phyloP scores from a whole-genome alignment of 1,140 invertebrate genomes.

The Heliconius hewitsoni region DNA sequence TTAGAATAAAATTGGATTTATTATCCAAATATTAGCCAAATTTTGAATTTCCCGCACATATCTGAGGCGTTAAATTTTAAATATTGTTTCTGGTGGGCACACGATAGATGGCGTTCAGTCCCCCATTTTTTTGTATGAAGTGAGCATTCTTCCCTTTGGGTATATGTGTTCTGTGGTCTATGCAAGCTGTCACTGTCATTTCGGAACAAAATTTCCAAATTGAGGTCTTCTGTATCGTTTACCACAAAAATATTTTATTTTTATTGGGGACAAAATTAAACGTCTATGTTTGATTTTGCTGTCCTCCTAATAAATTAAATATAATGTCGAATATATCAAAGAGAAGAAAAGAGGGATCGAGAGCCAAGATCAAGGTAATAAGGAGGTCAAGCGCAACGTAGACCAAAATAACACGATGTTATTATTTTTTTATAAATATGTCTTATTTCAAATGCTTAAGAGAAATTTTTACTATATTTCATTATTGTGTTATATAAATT shows the following conservation, averaged over 20 bases:
- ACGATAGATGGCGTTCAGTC: too few relatives aligned
- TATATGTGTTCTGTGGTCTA: background rate
- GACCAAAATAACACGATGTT: constrained; percentile 16
- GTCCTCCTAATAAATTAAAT: background rate
- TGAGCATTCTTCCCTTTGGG: too few relatives aligned
- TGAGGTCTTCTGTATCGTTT: constrained; percentile 8
- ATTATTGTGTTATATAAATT: background rate
- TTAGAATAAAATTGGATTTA: too few relatives aligned
- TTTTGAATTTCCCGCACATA: too few relatives aligned
- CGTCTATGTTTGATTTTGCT: background rate
- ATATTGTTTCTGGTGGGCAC: too few relatives aligned
- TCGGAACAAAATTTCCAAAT: constrained; percentile 11
- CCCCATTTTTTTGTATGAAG: too few relatives aligned
- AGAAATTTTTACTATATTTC: background rate
- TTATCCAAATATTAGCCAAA: too few relatives aligned
- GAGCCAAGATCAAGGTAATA: constrained; percentile 74
- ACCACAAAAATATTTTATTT: background rate
- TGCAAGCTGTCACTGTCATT: constrained; percentile 7
- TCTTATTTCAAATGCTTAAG: background rate
- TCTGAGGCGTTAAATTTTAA: too few relatives aligned
- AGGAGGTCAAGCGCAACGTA: constrained; percentile 57
- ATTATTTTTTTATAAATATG: background rate
- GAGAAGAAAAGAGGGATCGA: constrained; percentile 65
- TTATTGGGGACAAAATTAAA: background rate
- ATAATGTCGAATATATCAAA: constrained; percentile 73